Evolutionary conservation across 1,140 invertebrate species (phyloP).

Genomic region (Physella acuta): DNA sequence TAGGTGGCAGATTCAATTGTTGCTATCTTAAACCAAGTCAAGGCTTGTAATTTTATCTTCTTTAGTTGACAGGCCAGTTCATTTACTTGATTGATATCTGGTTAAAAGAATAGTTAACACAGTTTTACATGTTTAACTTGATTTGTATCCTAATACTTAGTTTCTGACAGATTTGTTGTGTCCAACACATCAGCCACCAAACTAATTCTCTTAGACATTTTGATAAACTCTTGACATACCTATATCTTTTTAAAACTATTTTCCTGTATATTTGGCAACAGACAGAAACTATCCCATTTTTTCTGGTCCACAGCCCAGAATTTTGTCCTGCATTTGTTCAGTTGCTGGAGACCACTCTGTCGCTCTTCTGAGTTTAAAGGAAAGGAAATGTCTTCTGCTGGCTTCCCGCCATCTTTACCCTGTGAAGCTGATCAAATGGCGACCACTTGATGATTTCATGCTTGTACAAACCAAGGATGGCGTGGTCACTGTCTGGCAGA

Average conservation of each 20-base stretch:
- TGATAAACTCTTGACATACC: not conserved
- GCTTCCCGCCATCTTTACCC: slow-evolving; percentile 96
- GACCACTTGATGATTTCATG: slow-evolving; percentile 96
- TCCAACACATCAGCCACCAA: too few relatives aligned
- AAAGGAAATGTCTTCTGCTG: slow-evolving; percentile 91
- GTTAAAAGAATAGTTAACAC: too few relatives aligned
- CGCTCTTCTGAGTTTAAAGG: slow-evolving; percentile 86
- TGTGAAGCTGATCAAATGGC: slow-evolving; percentile 93
- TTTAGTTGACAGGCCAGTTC: too few relatives aligned
- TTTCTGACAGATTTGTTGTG: too few relatives aligned
- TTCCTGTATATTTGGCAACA: not conserved
- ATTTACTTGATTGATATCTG: too few relatives aligned
- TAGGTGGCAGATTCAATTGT: too few relatives aligned
- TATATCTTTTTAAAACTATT: not conserved
- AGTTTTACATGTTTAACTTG: too few relatives aligned
- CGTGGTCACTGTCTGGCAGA: slow-evolving; percentile 98
- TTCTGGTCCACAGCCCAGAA: slow-evolving; percentile 71
- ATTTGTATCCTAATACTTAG: too few relatives aligned
- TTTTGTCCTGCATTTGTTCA: slow-evolving; percentile 93
- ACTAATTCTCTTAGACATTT: not conserved
- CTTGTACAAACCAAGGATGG: slow-evolving; percentile 97
- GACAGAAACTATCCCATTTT: not conserved
- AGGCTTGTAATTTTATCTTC: too few relatives aligned
- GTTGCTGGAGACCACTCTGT: slow-evolving; percentile 98
- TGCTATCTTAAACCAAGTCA: too few relatives aligned